phyloP scores from a whole-genome alignment of 2,113 vertebrate genomes.

The Cynoglossus semilaevis region DNA sequence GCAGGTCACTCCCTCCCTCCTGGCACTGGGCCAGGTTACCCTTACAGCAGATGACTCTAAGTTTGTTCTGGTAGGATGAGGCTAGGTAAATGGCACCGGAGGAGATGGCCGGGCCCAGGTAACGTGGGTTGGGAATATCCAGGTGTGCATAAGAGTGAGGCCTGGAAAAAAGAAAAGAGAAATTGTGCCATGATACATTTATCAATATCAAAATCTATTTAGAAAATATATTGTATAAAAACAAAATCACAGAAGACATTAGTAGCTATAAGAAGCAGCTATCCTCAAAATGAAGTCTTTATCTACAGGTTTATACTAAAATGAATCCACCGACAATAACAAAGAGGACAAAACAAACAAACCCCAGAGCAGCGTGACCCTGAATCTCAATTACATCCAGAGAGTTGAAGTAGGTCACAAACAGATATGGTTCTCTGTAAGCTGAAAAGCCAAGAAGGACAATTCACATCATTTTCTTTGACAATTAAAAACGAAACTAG shows the following conservation, averaged over 20 bases:
- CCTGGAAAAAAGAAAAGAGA: conserved; percentile 62
- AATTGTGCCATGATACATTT: too few species aligned
- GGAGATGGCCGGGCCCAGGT: conserved; percentile 95
- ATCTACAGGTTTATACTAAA: too few species aligned
- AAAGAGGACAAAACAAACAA: conserved; percentile 49
- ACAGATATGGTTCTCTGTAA: conserved; percentile 96
- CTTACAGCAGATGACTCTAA: conserved; percentile 97
- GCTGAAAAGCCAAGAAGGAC: conserved; percentile 70
- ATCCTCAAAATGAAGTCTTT: too few species aligned
- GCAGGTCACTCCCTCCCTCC: conserved; percentile 83
- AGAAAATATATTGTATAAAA: not conserved
- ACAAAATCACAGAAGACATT: too few species aligned
- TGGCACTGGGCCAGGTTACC: conserved; percentile 95
- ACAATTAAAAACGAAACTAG: not conserved
- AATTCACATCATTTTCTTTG: not conserved
- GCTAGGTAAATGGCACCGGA: conserved; percentile 95
- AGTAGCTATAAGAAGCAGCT: too few species aligned
- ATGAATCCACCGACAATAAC: too few species aligned
- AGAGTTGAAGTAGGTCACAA: conserved; percentile 99
- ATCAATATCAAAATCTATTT: too few species aligned
- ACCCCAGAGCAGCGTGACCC: conserved; percentile 91
- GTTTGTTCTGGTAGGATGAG: conserved; percentile 96
- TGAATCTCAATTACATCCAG: conserved; percentile 97
- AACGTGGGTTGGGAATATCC: conserved; percentile 95
- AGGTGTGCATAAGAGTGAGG: conserved; percentile 91